Evolutionary conservation across 2,888 invertebrate species (phyloP).

Genomic region (Harmothoe impar): DNA sequence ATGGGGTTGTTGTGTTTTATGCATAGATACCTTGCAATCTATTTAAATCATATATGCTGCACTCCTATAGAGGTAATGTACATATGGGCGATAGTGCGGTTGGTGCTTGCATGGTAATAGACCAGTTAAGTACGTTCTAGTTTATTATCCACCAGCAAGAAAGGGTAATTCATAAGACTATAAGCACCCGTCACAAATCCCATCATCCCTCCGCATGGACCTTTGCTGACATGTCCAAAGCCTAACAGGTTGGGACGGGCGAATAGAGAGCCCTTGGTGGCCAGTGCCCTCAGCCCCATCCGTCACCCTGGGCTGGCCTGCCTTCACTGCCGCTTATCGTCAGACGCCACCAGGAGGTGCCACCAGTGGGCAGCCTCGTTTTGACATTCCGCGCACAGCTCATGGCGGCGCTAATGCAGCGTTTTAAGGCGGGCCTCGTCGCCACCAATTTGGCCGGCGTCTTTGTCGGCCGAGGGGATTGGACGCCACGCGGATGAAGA

Average conservation of each 20-base stretch:
- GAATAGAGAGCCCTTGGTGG: background rate
- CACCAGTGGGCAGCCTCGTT: background rate
- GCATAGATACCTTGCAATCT: too few relatives aligned
- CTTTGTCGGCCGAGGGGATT: background rate
- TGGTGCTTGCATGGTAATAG: too few relatives aligned
- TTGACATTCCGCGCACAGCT: constrained; percentile 23
- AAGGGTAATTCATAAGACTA: too few relatives aligned
- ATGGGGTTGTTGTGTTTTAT: too few relatives aligned
- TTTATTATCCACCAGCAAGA: too few relatives aligned
- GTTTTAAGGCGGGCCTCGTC: background rate
- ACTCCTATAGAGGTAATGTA: too few relatives aligned
- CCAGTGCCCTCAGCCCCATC: constrained; percentile 20
- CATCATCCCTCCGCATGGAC: background rate
- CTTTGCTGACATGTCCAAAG: background rate
- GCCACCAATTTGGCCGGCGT: constrained; percentile 1
- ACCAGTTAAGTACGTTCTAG: too few relatives aligned
- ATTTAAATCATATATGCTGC: too few relatives aligned
- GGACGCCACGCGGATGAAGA: background rate
- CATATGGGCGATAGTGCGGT: too few relatives aligned
- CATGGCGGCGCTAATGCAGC: background rate
- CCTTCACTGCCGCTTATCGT: constrained; percentile 36
- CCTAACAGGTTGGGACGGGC: background rate
- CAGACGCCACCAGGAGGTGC: background rate
- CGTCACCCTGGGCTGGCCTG: background rate
- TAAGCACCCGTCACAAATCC: background rate